Base-by-base conservation (phyloP, 2,888 invertebrate genomes). In the Drosophila kanekoi region DNA sequence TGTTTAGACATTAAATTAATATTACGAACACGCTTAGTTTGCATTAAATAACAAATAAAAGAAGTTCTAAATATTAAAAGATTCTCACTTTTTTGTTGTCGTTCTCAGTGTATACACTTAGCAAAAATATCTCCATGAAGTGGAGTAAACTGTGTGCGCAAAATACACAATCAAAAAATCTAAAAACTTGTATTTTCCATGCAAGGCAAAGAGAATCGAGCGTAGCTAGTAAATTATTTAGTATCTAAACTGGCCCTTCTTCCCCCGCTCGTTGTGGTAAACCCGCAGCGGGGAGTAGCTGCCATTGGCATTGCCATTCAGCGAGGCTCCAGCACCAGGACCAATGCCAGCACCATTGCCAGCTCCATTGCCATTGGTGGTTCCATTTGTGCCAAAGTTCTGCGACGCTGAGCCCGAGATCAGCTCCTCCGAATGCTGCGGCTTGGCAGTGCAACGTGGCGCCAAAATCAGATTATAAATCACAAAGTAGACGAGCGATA, bases 201-300 rank as follows among this genome's bases (percentile, higher is more conserved):
- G 52, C 52, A 33, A 41, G 14, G 18, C 32, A 61, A 61, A 48
- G 32, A 37, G 44, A 43, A 37, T 32, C 41, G 40, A 53, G 43
- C 44, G 44, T 23, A 53, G 38, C 48, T 40, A 35, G 45, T 38
- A 41, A 38, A 48, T 66, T 32, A 60, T 77, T 94, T 94, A 96
- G 92, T 96, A 96, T 91, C 96, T 95, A 93, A 96, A 96, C 90
- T 96, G 96, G 68, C 96, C 96, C 92, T 96, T 96, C 90, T 95
- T 94, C 71, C 96, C 96, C 87, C 96, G 94, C 87, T 96, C 96
- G 89, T 96, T 96, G 92, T 96, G 96, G 89, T 96, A 96, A 11
- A 96, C 96, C 81, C 96, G 93, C 90, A 96, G 94, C 1, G 96
- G 96, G 14, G 96, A 96, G 90, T 96, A 96, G 71, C 94, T 95